These are phyloP conservation scores for Polypedilum pembai DNA, from an alignment of 1,140 invertebrate genomes.

Conservation along the genomic window DNA sequence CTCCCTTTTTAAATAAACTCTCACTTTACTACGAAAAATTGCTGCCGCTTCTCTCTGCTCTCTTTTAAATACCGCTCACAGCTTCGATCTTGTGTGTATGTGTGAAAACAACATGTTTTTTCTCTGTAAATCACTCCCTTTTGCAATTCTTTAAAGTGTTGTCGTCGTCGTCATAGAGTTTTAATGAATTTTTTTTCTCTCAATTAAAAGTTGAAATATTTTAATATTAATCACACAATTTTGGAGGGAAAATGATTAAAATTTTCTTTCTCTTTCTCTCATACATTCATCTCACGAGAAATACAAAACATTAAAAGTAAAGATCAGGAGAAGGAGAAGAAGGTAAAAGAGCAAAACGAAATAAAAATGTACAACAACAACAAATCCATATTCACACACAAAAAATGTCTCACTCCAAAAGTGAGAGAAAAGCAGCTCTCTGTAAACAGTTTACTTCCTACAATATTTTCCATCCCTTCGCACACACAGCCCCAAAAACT, in stretches of 20 bases:
- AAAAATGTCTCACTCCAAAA: background rate
- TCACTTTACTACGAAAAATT: background rate
- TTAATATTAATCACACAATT: no score
- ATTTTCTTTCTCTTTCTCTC: background rate
- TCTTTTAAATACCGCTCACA: background rate
- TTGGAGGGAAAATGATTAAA: no score
- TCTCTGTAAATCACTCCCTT: conserved; percentile 22
- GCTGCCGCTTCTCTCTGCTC: background rate
- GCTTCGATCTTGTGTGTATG: background rate
- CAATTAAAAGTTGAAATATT: no score
- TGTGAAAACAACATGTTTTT: conserved; percentile 1
- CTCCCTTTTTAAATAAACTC: conserved; percentile 25
- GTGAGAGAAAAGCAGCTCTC: background rate
- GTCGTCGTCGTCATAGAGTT: background rate
- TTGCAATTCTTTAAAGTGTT: background rate
- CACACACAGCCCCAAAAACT: no score
- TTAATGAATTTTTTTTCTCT: no score
- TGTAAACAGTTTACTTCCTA: conserved; percentile 27
- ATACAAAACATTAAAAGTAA: background rate
- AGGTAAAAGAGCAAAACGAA: conserved; percentile 11
- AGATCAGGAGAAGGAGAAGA: background rate
- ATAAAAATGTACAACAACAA: conserved; percentile 27
- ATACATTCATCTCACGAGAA: background rate
- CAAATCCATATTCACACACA: background rate
- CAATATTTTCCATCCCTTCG: background rate